Percentiles rank a stretch among this genome's conserved stretches.
Conservation (phyloP, 2,797 vertebrate species). For the Glyptemys insculpta region DNA sequence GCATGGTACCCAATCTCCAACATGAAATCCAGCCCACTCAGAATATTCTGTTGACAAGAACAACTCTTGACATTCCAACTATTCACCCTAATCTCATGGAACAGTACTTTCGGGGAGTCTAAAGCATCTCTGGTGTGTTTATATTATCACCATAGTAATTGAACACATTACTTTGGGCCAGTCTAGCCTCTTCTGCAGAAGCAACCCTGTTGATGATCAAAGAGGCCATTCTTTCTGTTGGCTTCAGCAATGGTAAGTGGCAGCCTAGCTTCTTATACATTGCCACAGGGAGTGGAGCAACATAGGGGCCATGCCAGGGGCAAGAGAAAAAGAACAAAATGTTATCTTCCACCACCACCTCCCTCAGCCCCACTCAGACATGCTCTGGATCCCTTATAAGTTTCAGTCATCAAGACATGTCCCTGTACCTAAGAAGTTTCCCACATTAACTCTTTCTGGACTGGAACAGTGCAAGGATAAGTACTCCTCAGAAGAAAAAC, state of each 20-base stretch:
- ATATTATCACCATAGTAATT: neutral
- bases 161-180: neutral
- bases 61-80: neutral
- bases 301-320: too few relatives aligned
- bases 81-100: rapidly evolving
- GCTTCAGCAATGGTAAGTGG: rapidly evolving
- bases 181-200: neutral
- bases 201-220: rapidly evolving
- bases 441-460: too few relatives aligned
- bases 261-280: too few relatives aligned
- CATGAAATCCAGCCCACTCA: neutral
- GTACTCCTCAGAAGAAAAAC: too few relatives aligned
- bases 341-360: too few relatives aligned
- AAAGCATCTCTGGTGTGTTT: rapidly evolving
- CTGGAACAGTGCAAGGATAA: too few relatives aligned
- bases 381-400: too few relatives aligned
- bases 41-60: neutral
- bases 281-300: too few relatives aligned
- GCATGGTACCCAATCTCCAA: neutral
- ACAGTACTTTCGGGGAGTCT: neutral
- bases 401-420: too few relatives aligned
- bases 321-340: too few relatives aligned
- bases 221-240: neutral
- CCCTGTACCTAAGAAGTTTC: too few relatives aligned
- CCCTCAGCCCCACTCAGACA: too few relatives aligned